Evolutionary conservation across 2,797 vertebrate genomes (phyloP).

Genomic region (Peromyscus eremicus): DNA sequence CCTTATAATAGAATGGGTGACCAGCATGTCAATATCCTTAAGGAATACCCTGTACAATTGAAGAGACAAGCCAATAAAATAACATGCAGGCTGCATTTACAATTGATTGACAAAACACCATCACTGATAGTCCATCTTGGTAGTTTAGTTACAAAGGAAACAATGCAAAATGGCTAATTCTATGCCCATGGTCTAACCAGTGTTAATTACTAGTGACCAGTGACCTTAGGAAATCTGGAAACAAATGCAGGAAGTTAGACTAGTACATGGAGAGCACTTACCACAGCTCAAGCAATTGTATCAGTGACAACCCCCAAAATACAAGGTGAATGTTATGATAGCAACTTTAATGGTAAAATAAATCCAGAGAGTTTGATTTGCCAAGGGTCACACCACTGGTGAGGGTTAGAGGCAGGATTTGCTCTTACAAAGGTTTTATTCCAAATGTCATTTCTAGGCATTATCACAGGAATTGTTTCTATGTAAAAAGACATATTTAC

Average conservation of each 20-base stretch:
- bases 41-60: not conserved
- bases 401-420: not conserved
- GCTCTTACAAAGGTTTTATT: not conserved
- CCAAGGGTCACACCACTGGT: not conserved
- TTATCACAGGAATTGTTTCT: not conserved
- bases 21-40: not conserved
- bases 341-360: conserved; percentile 47
- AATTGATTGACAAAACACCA: not conserved
- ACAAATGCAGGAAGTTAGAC: not conserved
- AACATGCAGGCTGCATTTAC: not conserved
- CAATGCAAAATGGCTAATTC: not conserved
- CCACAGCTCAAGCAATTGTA: not conserved
- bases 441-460: not conserved
- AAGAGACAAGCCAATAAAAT: conserved; percentile 16
- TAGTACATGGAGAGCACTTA: not conserved
- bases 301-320: not conserved
- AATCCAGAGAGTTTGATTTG: conserved; percentile 32
- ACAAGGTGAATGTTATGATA: not conserved
- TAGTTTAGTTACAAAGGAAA: not conserved
- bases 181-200: not conserved
- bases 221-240: conserved; percentile 3
- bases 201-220: not conserved
- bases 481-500: conserved; percentile 37
- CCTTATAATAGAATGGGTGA: not conserved
- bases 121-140: not conserved